These are phyloP conservation scores for Sesia apiformis DNA, from an alignment of 2,888 invertebrate species.

Conservation along the genomic window DNA sequence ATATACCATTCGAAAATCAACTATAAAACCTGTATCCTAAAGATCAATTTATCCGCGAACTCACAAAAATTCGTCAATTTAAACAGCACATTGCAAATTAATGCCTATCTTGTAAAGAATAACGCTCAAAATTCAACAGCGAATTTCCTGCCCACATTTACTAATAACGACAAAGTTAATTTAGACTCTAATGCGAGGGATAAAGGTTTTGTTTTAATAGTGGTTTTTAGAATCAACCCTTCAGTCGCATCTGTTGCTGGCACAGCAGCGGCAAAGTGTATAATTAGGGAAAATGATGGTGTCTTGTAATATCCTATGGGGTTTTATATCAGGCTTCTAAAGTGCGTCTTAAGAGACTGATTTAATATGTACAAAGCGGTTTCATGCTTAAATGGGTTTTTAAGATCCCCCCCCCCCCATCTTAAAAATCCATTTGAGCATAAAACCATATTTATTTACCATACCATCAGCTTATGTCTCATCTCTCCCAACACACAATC, in stretches of 20 bases:
- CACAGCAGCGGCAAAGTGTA: conserved; percentile 18
- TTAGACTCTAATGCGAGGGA: neutral
- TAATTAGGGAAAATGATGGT: conserved; percentile 33
- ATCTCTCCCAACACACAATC: no score
- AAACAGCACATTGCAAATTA: neutral
- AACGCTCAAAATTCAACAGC: neutral
- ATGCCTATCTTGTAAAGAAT: neutral
- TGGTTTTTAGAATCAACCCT: neutral
- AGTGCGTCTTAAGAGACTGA: neutral
- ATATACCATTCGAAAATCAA: neutral
- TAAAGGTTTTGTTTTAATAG: neutral
- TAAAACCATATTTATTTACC: no score
- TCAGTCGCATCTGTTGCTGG: conserved; percentile 21
- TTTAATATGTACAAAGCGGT: neutral
- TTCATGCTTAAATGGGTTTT: neutral
- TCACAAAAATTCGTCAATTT: neutral
- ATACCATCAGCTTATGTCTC: no score
- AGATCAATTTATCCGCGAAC: neutral
- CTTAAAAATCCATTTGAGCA: no score
- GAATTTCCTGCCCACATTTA: neutral
- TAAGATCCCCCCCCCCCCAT: no score
- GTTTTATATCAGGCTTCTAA: conserved; percentile 7
- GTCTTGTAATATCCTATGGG: conserved; percentile 20
- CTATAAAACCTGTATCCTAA: neutral
- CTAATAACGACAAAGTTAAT: no score